Conservation (phyloP, 1,140 invertebrate species). For the Branchinecta lynchi region DNA sequence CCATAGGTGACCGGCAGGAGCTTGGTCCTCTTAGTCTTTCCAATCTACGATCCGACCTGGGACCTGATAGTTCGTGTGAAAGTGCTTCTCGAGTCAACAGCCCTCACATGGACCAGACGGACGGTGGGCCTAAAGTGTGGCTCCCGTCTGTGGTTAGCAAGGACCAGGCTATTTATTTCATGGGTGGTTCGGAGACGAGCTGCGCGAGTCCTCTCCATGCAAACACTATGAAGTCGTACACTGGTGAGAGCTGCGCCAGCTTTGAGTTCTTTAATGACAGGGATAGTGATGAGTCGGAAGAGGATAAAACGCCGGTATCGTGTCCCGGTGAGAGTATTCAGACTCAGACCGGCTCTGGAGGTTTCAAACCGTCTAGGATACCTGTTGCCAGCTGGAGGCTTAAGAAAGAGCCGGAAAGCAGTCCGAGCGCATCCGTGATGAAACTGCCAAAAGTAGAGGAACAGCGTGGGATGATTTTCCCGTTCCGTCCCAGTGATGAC, state of each 20-base stretch:
- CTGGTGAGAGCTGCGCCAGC: slow-evolving; percentile 44
- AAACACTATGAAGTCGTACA: slow-evolving; percentile 26
- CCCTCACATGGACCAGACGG: background rate
- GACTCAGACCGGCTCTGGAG: background rate
- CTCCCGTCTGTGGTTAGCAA: background rate
- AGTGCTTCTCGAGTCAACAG: background rate
- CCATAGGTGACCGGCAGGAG: background rate
- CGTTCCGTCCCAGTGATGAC: slow-evolving; percentile 15
- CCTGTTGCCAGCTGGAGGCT: background rate
- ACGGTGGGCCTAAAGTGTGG: background rate
- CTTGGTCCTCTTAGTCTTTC: slow-evolving; percentile 3
- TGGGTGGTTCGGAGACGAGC: background rate
- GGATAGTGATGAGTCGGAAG: slow-evolving; percentile 12
- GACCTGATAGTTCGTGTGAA: slow-evolving; percentile 6
- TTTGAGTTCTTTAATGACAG: slow-evolving; percentile 39
- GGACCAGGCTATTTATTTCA: background rate
- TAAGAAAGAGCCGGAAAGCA: slow-evolving; percentile 14
- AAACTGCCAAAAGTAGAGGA: background rate
- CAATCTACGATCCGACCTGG: background rate
- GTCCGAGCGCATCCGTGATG: background rate
- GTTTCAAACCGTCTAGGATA: background rate
- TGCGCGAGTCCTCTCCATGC: slow-evolving; percentile 29
- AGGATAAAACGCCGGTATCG: background rate
- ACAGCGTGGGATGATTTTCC: slow-evolving; percentile 3
- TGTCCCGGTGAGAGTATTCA: slow-evolving; percentile 3